A percentile compares a stretch with the other conserved stretches of the same genome.
These are phyloP conservation scores for Macroglossus sobrinus DNA, from an alignment of 2,113 vertebrate genomes.

Conservation along the genomic window DNA sequence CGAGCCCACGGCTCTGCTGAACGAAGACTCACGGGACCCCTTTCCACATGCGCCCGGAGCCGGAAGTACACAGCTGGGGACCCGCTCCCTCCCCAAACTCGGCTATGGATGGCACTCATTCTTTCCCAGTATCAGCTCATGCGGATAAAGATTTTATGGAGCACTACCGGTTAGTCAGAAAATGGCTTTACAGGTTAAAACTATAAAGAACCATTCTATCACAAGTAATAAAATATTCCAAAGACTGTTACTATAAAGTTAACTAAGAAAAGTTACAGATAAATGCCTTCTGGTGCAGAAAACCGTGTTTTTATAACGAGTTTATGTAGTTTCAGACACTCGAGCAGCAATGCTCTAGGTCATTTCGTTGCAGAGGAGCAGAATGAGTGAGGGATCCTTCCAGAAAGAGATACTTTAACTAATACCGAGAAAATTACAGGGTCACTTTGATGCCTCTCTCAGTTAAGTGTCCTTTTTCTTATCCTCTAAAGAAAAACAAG, in stretches of 20 bases:
- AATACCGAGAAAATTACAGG: background rate
- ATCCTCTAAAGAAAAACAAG: background rate
- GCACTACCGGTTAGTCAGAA: background rate
- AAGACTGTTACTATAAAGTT: background rate
- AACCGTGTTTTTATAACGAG: background rate
- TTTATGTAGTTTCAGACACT: constrained; percentile 19
- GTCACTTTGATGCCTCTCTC: background rate
- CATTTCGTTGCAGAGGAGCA: background rate
- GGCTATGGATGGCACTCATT: background rate
- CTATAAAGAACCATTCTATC: background rate
- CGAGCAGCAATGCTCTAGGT: background rate
- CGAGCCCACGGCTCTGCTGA: background rate
- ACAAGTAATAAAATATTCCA: constrained; percentile 23
- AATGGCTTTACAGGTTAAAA: background rate
- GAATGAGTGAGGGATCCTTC: background rate
- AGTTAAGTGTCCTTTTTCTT: background rate
- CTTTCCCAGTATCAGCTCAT: background rate
- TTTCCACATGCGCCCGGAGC: background rate
- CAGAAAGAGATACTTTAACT: background rate
- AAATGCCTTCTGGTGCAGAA: background rate
- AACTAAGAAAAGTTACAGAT: background rate
- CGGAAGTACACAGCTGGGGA: background rate
- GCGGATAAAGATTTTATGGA: background rate
- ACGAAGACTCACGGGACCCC: background rate
- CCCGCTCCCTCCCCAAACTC: background rate